Conservation (phyloP, 2,888 invertebrate genomes). For the Leptinotarsa tumamoca region DNA sequence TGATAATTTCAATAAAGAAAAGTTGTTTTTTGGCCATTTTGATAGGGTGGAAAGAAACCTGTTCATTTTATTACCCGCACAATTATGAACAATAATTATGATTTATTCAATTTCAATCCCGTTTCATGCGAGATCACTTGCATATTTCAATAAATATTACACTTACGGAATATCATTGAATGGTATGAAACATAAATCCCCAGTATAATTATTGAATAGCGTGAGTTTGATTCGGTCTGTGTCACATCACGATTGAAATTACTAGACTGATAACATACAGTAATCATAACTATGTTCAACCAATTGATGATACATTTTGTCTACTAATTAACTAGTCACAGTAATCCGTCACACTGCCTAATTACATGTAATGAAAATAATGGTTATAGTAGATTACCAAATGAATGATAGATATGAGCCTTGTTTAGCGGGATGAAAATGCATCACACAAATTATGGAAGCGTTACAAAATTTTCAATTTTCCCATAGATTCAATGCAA, state of each 20-base stretch:
- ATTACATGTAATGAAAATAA: background rate
- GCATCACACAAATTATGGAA: too few species aligned
- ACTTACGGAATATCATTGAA: background rate
- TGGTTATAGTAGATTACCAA: background rate
- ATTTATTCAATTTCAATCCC: background rate
- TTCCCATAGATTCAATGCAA: too few species aligned
- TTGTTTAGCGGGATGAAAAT: too few species aligned
- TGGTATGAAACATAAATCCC: background rate
- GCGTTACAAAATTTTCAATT: too few species aligned
- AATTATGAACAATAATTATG: too few species aligned
- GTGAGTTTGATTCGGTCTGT: conserved; percentile 34
- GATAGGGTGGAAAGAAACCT: too few species aligned
- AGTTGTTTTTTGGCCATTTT: too few species aligned
- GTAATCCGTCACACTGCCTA: background rate
- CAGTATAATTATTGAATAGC: conserved; percentile 41
- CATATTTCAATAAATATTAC: background rate
- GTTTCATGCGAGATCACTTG: background rate
- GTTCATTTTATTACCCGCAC: too few species aligned
- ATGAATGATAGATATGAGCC: background rate
- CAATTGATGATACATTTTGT: conserved; percentile 1
- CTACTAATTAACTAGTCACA: conserved; percentile 1
- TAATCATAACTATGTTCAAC: conserved; percentile 8
- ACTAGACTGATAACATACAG: conserved; percentile 34
- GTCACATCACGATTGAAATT: conserved; percentile 40
- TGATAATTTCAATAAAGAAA: too few species aligned